These are phyloP conservation scores for Chrysomela aeneicollis DNA, from an alignment of 2,888 invertebrate species.

Conservation along the genomic window DNA sequence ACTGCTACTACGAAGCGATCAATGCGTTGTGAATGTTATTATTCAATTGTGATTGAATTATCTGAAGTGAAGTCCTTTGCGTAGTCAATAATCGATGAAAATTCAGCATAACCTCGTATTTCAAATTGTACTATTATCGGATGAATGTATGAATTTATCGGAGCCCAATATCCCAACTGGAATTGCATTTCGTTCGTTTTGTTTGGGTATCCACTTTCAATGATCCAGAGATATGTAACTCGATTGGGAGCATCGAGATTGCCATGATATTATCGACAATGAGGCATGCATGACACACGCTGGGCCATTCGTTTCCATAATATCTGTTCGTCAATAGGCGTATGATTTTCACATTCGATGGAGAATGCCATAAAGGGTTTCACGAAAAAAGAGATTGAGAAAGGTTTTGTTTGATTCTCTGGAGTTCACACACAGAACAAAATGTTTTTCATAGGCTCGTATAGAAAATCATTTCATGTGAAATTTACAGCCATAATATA, in stretches of 20 bases:
- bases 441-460: too few species aligned
- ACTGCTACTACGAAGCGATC: too few species aligned
- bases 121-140: neutral
- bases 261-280: neutral
- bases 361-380: too few species aligned
- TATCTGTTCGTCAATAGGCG: neutral
- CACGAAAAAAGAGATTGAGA: too few species aligned
- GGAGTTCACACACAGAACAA: too few species aligned
- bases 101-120: neutral
- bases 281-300: neutral
- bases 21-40: too few species aligned
- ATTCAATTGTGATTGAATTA: too few species aligned
- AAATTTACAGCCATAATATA: too few species aligned
- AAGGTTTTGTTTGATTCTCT: too few species aligned
- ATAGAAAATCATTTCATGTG: too few species aligned
- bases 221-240: conserved; percentile 8
- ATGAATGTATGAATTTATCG: conserved; percentile 4
- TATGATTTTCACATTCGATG: neutral
- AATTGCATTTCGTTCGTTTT: conserved; percentile 16
- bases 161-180: conserved; percentile 6
- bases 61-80: too few species aligned
- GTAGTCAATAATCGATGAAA: too few species aligned
- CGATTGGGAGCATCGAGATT: conserved; percentile 13
- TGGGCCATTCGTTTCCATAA: neutral
- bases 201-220: conserved; percentile 14